Base-by-base conservation (phyloP, 2,888 invertebrate genomes). In the Epicampocera succincta region DNA sequence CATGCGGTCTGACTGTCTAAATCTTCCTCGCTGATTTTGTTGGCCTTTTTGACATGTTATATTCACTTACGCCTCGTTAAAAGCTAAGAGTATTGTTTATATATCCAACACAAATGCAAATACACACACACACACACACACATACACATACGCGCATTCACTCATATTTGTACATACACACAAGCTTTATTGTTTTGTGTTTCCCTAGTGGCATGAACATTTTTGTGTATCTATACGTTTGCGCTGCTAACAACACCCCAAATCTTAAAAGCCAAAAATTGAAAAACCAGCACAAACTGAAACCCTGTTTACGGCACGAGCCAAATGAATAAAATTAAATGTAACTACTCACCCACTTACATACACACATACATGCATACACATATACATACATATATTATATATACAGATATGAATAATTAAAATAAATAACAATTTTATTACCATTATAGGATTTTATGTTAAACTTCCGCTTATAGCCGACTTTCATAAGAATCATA, bases 41-140 rank as follows among this genome's bases (percentile, higher is more conserved):
- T 33, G 29, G 13, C 54, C n/a, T 68, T 38, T 44, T 46, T 63
- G 76, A 48, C 78, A 79, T 79, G 72, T 61, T 79, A 73, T 46
- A 63, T 71, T 65, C 79, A 80, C 83, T 84, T 85, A 83, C 78
- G 78, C 76, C 46, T 79, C 25, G 29, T 15, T 78, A 60, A 54
- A 68, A 54, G 44, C 52, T 72, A 46, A 15, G 33, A 33, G 33
- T 33, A 33, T 33, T 3, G 25, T 5, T 25, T 25, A 25, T 5
- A 33, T 9, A 33, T 9, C n/a, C n/a, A n/a, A n/a, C n/a, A n/a
- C n/a, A n/a, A n/a, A n/a, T n/a, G n/a, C n/a, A n/a, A 29, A 33
- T 33, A 6, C 33, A 33, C 33, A 9, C 33, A 33, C 33, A 33
- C 8, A 33, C 8, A 25, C 25, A 25, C 5, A 3, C 25, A 25